Base-by-base conservation (phyloP, 2,888 invertebrate genomes). In the Aphodius sticticus region DNA sequence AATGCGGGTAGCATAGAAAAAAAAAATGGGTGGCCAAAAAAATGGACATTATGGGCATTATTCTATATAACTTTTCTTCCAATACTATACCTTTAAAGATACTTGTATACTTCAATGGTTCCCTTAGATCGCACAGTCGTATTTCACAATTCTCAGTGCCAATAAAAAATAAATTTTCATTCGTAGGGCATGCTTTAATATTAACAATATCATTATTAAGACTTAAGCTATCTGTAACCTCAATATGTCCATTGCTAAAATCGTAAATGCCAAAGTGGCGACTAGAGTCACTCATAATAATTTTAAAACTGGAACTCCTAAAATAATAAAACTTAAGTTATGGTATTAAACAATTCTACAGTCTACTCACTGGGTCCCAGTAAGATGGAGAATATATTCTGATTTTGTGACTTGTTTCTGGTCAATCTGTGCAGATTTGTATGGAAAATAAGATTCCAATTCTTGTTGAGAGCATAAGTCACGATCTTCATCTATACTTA, bases 361-460 rank as follows among this genome's bases (percentile, higher is more conserved):
- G 70, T 16, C 16, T 36, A 77, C 70, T 81, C 77, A 92, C 93
- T 90, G 91, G 77, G 92, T 91, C 3, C 91, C 92, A 83, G 91
- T 89, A 82, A 95, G 85, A 79, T 91, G 91, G 72, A 94, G 90
- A 77, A 94, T 89, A 84, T 94, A 95, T 3, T 91, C 91, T 80
- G 92, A 91, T 38, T 91, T 90, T 83, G 0, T 92, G 90, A 53
- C 15, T 74, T 74, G 92, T 74, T 35, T 74, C 7, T 74, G 74
- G 35, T 36, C 35, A 12, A 74, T 2, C 6, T 35, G 74, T 12
- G 74, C 35, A 6, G 74, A 26, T 74, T 74, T 74, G 35, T 36
- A 36, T 6, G 35, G 35, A 74, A 53, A 53, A 53, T 53, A 53
- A 53, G 53, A 7, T 7, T 53, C 53, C 12, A 53, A 53, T 53